Evolutionary conservation across 2,113 vertebrate genomes (phyloP).

Genomic region (Pachycephala philippinensis): DNA sequence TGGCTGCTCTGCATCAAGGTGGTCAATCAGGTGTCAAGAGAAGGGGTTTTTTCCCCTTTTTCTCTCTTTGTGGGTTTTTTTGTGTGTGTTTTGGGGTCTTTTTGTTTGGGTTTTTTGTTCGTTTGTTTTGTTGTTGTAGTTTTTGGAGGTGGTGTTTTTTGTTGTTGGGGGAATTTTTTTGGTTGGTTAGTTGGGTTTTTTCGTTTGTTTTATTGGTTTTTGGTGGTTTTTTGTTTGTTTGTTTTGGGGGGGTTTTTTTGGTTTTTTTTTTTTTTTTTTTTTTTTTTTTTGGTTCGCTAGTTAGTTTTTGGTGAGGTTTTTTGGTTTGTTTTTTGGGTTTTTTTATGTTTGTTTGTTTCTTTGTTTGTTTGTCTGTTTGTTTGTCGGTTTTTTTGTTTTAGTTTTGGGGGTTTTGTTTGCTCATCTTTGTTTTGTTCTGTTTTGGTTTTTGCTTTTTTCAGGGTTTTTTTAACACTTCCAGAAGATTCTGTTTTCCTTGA

Average conservation of each 20-base stretch:
- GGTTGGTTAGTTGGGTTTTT: not conserved
- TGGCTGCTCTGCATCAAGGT: not conserved
- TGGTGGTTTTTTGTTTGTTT: not conserved
- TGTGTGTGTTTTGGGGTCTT: no score
- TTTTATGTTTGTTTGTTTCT: no score
- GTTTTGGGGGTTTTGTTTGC: not conserved
- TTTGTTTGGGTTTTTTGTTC: no score
- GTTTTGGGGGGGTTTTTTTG: no score
- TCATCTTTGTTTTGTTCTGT: not conserved
- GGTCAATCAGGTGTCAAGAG: not conserved
- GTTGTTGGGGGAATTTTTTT: no score
- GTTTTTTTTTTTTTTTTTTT: no score
- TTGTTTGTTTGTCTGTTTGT: no score
- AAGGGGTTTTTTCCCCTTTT: rapidly evolving
- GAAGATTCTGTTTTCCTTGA: not conserved
- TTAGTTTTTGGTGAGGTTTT: not conserved
- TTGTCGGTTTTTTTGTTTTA: no score
- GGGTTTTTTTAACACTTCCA: not conserved
- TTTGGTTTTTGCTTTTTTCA: rapidly evolving
- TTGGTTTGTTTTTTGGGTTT: not conserved
- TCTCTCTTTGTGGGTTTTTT: rapidly evolving
- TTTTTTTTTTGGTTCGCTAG: not conserved
- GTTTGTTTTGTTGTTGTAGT: not conserved
- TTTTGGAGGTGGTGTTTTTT: not conserved
- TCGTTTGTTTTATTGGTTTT: no score